Evolutionary conservation across 2,888 invertebrate species (phyloP).

Genomic region (Pocota personata): DNA sequence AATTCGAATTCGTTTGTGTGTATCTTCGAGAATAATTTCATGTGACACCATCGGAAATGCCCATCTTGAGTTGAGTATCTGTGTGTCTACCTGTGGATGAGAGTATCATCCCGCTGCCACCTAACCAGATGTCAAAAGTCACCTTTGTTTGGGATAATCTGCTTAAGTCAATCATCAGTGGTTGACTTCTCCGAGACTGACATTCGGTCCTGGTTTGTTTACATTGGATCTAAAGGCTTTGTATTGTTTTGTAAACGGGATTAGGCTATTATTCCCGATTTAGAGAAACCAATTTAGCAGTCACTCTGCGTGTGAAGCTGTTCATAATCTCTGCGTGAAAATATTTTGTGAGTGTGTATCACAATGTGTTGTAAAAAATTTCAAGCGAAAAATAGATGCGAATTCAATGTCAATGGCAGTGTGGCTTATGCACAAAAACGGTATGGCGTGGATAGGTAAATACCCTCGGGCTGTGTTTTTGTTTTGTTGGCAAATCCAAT

Average conservation of each 20-base stretch:
- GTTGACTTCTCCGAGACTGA: slow-evolving; percentile 45
- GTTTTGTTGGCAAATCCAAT: slow-evolving; percentile 30
- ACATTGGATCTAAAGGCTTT: slow-evolving; percentile 60
- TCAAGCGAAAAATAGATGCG: slow-evolving; percentile 45
- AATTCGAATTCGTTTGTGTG: slow-evolving; percentile 25
- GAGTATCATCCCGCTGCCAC: slow-evolving; percentile 20
- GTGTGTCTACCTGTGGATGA: slow-evolving; percentile 48
- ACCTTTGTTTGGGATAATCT: slow-evolving; percentile 71
- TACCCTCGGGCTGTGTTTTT: slow-evolving; percentile 45
- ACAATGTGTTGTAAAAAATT: slow-evolving; percentile 18
- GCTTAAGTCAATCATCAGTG: slow-evolving; percentile 70
- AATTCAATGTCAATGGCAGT: slow-evolving; percentile 58
- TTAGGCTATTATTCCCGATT: slow-evolving; percentile 61
- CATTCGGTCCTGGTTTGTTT: slow-evolving; percentile 56
- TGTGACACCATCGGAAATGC: slow-evolving; percentile 70
- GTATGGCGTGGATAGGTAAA: slow-evolving; percentile 38
- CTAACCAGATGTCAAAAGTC: slow-evolving; percentile 69
- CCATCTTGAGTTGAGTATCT: slow-evolving; percentile 5
- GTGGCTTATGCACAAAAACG: slow-evolving; percentile 28
- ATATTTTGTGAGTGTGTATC: slow-evolving; percentile 15
- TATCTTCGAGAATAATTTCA: slow-evolving; percentile 54
- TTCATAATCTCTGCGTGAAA: slow-evolving; percentile 22
- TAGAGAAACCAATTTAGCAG: slow-evolving; percentile 67
- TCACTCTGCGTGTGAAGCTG: slow-evolving; percentile 21
- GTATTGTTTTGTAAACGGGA: slow-evolving; percentile 67